These are phyloP conservation scores for Ceryle rudis DNA, from an alignment of 2,797 vertebrate genomes.

Conservation along the genomic window DNA sequence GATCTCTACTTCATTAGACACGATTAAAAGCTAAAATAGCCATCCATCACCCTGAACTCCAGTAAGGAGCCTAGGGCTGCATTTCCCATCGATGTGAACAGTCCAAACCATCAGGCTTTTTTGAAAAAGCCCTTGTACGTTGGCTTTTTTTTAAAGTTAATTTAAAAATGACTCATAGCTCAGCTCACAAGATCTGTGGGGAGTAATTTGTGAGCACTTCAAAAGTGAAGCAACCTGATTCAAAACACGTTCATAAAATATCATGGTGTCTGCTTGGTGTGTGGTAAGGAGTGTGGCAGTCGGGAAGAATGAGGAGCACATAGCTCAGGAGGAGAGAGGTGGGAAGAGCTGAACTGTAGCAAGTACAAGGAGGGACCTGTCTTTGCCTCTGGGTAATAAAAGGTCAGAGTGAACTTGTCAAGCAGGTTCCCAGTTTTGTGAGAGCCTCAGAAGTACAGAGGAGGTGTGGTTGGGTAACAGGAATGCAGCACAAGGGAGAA, in stretches of 20 bases:
- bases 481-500: slow-evolving; percentile 10
- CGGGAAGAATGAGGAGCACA: fast-evolving
- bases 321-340: neutral
- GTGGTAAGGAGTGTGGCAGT: neutral
- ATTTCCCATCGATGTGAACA: neutral
- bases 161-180: neutral
- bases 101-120: neutral
- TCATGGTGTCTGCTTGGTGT: neutral
- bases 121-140: neutral
- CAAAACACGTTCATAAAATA: neutral
- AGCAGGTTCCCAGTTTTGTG: slow-evolving; percentile 57
- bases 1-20: neutral
- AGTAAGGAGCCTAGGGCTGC: neutral
- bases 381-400: slow-evolving; percentile 8
- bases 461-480: slow-evolving; percentile 26
- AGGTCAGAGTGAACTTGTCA: slow-evolving; percentile 26
- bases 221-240: neutral
- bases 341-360: neutral
- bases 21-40: neutral
- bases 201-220: neutral
- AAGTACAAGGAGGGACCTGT: neutral
- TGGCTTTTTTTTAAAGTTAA: neutral
- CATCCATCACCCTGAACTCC: neutral
- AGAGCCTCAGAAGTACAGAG: slow-evolving; percentile 13
- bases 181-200: neutral